phyloP scores from a whole-genome alignment of 2,113 vertebrate genomes.

The Gasterosteus aculeatus region DNA sequence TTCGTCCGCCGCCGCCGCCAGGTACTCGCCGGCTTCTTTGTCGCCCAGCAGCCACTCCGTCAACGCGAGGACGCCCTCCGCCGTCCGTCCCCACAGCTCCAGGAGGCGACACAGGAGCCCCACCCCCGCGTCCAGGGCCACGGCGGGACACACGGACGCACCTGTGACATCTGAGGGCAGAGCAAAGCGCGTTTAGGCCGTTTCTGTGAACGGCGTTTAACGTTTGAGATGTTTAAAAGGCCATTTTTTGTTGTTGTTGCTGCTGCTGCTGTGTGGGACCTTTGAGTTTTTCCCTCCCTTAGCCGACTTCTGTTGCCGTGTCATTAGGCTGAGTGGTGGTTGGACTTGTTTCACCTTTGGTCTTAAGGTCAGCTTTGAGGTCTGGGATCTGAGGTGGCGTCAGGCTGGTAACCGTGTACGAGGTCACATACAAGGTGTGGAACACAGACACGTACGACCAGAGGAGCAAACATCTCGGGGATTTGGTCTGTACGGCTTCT shows the following conservation, averaged over 20 bases:
- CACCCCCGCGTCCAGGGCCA: slow-evolving; percentile 86
- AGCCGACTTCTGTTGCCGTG: neutral
- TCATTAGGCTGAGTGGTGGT: neutral
- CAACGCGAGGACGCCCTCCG: slow-evolving; percentile 75
- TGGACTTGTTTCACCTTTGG: slow-evolving; percentile 10
- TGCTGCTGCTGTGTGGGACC: neutral
- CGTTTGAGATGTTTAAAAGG: neutral
- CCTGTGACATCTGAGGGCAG: slow-evolving; percentile 77
- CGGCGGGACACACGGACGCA: slow-evolving; percentile 83
- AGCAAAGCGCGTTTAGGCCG: neutral
- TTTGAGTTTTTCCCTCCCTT: neutral
- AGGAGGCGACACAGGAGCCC: slow-evolving; percentile 86
- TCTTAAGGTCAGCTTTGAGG: neutral
- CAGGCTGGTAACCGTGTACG: neutral
- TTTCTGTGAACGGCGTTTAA: neutral
- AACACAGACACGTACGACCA: neutral
- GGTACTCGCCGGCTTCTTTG: slow-evolving; percentile 23
- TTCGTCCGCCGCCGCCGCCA: slow-evolving; percentile 35
- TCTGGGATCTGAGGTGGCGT: neutral
- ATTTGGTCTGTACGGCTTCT: neutral
- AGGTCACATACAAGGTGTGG: neutral
- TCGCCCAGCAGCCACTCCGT: slow-evolving; percentile 90
- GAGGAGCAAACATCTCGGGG: neutral
- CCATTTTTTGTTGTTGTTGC: neutral
- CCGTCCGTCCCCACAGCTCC: slow-evolving; percentile 80